Evolutionary conservation across 1,140 invertebrate species (phyloP).

Genomic region (Drosophila truncata): DNA sequence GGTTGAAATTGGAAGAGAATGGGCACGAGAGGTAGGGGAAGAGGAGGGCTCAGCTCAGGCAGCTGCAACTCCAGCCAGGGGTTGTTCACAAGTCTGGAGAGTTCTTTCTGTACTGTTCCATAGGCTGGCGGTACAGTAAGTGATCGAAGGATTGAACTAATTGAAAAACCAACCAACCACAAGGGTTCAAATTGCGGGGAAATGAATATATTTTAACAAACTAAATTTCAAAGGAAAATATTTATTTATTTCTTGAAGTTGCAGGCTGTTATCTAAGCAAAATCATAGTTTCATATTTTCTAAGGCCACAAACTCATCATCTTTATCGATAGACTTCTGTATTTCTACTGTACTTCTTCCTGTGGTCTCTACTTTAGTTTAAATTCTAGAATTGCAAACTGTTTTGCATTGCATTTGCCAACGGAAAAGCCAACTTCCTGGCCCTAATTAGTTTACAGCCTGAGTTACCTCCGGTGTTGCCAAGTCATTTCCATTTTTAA

Average conservation of each 20-base stretch:
- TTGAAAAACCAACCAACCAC: slow-evolving; percentile 9
- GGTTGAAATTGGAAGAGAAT: slow-evolving; percentile 38
- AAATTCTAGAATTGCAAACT: slow-evolving; percentile 25
- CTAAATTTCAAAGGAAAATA: neutral
- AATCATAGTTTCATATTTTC: too few relatives aligned
- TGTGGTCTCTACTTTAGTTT: slow-evolving; percentile 1
- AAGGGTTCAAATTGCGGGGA: slow-evolving; percentile 3
- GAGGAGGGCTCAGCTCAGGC: slow-evolving; percentile 39
- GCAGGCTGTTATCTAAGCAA: too few relatives aligned
- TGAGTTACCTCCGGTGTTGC: slow-evolving; percentile 1
- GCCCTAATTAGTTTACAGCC: slow-evolving; percentile 56
- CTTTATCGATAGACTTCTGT: slow-evolving; percentile 6
- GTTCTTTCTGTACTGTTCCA: slow-evolving; percentile 9
- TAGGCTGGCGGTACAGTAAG: slow-evolving; percentile 16
- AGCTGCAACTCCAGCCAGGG: slow-evolving; percentile 71
- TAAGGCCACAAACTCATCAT: too few relatives aligned
- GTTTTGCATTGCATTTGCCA: slow-evolving; percentile 29
- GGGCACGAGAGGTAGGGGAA: slow-evolving; percentile 19
- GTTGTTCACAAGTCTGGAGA: slow-evolving; percentile 44
- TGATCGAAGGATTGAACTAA: slow-evolving; percentile 21
- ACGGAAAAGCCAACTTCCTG: slow-evolving; percentile 72
- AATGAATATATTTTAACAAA: neutral
- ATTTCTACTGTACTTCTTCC: neutral
- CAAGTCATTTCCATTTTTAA: slow-evolving; percentile 20
- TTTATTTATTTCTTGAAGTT: too few relatives aligned